These are phyloP conservation scores for Forbesichthys papilliferus DNA, from an alignment of 2,113 vertebrate genomes.

Conservation along the genomic window DNA sequence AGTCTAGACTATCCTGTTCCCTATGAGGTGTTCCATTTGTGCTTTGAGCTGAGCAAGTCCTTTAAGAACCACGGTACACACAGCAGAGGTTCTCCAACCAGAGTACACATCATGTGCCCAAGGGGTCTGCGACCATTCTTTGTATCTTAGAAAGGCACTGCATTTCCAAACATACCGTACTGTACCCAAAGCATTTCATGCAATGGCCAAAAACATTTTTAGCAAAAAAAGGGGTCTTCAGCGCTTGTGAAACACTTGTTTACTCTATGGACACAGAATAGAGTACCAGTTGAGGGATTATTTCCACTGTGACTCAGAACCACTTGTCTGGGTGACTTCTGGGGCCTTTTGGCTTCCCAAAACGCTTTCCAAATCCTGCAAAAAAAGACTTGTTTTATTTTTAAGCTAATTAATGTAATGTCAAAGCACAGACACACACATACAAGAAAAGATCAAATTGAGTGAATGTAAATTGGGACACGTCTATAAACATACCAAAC, in stretches of 20 bases:
- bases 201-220: too few relatives aligned
- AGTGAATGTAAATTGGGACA: background rate
- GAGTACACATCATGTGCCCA: too few relatives aligned
- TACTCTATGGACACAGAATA: background rate
- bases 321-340: conserved; percentile 86
- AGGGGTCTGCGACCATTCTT: too few relatives aligned
- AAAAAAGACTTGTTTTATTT: conserved; percentile 14
- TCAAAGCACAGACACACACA: background rate
- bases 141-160: too few relatives aligned
- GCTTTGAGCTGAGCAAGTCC: background rate
- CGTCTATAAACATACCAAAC: conserved; percentile 58
- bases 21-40: background rate
- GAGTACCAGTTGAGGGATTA: background rate
- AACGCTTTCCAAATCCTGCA: conserved; percentile 88
- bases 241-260: background rate
- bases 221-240: too few relatives aligned
- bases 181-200: too few relatives aligned
- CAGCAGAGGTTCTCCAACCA: too few relatives aligned
- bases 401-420: background rate
- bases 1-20: background rate
- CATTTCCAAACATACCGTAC: too few relatives aligned
- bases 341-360: conserved; percentile 93
- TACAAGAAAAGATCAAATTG: background rate
- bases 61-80: background rate
- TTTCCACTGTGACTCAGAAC: conserved; percentile 56